A percentile compares a stretch with the other conserved stretches of the same genome.
These are phyloP conservation scores for Anthopleura sola DNA, from an alignment of 64 coral and sea anemone species.

Conservation along the genomic window DNA sequence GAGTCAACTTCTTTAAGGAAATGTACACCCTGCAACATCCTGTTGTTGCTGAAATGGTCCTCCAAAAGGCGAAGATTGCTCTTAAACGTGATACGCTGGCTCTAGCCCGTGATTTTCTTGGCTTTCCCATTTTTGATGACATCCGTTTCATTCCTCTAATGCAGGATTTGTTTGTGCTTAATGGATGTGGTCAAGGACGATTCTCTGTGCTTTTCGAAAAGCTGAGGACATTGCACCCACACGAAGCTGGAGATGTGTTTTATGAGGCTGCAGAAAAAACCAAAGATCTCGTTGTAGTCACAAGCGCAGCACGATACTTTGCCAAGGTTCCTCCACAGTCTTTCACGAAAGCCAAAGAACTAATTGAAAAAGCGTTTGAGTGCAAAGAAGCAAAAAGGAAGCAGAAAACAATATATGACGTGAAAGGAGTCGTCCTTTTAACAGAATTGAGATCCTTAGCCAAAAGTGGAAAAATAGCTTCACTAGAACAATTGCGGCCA, in stretches of 20 bases:
- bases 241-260: constrained; percentile 42
- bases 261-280: constrained; percentile 63
- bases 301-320: constrained; percentile 59
- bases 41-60: constrained; percentile 51
- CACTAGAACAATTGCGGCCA: constrained; percentile 5
- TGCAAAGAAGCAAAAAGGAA: constrained; percentile 22
- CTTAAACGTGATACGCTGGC: neutral
- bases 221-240: constrained; percentile 7
- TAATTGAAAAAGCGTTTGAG: constrained; percentile 35
- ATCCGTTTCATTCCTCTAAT: constrained; percentile 38
- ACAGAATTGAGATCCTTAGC: constrained; percentile 20
- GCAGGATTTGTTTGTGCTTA: constrained; percentile 55
- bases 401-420: constrained; percentile 24
- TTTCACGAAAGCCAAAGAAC: constrained; percentile 37
- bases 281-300: constrained; percentile 31
- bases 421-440: constrained; percentile 42
- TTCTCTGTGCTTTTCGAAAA: constrained; percentile 69
- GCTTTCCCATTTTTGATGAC: constrained; percentile 40
- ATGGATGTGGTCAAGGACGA: constrained; percentile 4
- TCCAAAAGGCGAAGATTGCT: neutral
- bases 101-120: constrained; percentile 47
- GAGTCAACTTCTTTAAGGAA: constrained; percentile 17
- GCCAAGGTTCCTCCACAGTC: constrained; percentile 47
- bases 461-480: neutral
- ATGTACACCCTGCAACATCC: constrained; percentile 67